These are phyloP conservation scores for Drosophila engyochracea DNA, from an alignment of 2,888 invertebrate species.

Conservation along the genomic window DNA sequence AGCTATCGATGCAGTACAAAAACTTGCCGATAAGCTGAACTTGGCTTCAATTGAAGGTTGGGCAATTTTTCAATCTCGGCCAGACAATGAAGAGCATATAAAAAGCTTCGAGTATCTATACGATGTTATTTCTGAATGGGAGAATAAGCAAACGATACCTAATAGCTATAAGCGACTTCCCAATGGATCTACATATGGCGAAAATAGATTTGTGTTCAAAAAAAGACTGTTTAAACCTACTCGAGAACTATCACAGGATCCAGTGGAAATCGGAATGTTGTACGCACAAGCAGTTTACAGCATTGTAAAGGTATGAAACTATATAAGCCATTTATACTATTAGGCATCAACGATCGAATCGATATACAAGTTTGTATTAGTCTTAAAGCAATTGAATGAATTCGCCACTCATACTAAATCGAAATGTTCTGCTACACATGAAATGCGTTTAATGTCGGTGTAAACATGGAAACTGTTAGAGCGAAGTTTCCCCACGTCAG, in stretches of 20 bases:
- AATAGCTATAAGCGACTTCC: conserved; percentile 87
- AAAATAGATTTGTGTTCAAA: conserved; percentile 96
- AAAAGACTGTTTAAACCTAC: conserved; percentile 95
- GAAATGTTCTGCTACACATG: not conserved
- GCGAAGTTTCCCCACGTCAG: too few species aligned
- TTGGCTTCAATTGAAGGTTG: conserved; percentile 95
- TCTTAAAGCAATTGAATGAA: not conserved
- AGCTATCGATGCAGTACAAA: conserved; percentile 94
- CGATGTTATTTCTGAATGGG: conserved; percentile 98
- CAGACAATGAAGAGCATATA: conserved; percentile 95
- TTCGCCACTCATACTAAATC: not conserved
- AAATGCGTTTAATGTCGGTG: too few species aligned
- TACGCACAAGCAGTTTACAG: conserved; percentile 98
- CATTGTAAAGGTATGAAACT: conserved; percentile 92
- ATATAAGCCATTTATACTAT: not conserved
- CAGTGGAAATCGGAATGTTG: conserved; percentile 96
- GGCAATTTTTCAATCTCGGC: conserved; percentile 96
- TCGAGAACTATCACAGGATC: conserved; percentile 96
- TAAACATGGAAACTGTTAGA: too few species aligned
- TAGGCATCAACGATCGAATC: not conserved
- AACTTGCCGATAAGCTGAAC: conserved; percentile 95
- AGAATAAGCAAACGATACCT: conserved; percentile 88
- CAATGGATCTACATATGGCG: conserved; percentile 92
- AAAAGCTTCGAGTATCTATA: conserved; percentile 96
- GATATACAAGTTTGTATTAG: not conserved